These are phyloP conservation scores for Chloroclysta siterata DNA, from an alignment of 2,888 invertebrate species.

Conservation along the genomic window DNA sequence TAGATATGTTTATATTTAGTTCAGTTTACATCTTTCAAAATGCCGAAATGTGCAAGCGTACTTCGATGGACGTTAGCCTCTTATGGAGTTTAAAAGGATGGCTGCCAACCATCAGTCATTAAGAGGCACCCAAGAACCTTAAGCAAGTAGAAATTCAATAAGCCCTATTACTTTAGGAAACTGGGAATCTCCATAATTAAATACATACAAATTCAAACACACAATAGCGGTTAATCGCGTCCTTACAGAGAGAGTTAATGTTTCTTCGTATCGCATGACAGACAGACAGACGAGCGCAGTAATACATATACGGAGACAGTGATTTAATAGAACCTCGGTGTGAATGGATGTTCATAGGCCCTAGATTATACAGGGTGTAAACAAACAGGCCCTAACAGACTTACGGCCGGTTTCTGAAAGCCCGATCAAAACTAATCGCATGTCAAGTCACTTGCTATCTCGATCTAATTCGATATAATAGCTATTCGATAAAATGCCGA, in stretches of 20 bases:
- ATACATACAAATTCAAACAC: slow-evolving; percentile 31
- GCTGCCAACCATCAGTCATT: too few relatives aligned
- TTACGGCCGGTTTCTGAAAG: too few relatives aligned
- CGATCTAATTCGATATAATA: too few relatives aligned
- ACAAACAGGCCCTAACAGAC: neutral
- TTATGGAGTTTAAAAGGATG: too few relatives aligned
- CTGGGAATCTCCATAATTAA: slow-evolving; percentile 29
- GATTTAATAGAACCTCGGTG: slow-evolving; percentile 67
- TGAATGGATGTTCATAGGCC: slow-evolving; percentile 56
- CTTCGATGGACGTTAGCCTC: too few relatives aligned
- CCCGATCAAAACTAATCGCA: too few relatives aligned
- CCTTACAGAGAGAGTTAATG: slow-evolving; percentile 46
- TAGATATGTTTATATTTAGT: too few relatives aligned
- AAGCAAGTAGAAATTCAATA: slow-evolving; percentile 11
- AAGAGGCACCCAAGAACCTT: neutral
- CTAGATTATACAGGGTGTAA: slow-evolving; percentile 46
- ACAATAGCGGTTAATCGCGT: slow-evolving; percentile 39
- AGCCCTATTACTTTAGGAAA: slow-evolving; percentile 4
- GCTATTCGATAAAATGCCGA: too few relatives aligned
- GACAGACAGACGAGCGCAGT: slow-evolving; percentile 54
- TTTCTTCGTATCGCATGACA: slow-evolving; percentile 60
- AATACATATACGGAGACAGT: slow-evolving; percentile 72
- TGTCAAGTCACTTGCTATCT: too few relatives aligned
- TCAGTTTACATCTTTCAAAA: too few relatives aligned
- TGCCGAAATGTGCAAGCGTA: too few relatives aligned